phyloP scores from a whole-genome alignment of 2,113 vertebrate species.

The Hypanus sabinus region DNA sequence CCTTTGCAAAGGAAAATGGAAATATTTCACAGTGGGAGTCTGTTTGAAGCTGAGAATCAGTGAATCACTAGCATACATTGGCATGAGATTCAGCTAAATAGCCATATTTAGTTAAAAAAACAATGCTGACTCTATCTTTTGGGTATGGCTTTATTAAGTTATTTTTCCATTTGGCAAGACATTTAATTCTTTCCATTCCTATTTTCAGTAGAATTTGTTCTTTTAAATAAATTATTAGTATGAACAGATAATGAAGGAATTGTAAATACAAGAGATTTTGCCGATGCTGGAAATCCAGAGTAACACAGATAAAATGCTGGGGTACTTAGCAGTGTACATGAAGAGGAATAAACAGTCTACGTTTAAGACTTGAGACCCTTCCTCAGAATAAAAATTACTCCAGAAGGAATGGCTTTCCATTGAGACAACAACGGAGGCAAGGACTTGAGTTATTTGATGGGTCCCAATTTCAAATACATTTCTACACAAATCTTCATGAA shows the following conservation, averaged over 20 bases:
- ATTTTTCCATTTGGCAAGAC: constrained; percentile 31
- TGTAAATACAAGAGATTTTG: no score
- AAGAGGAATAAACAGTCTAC: no score
- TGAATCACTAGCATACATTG: background rate
- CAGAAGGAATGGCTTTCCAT: background rate
- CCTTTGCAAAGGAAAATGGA: background rate
- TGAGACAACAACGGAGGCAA: background rate
- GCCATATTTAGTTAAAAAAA: constrained; percentile 23
- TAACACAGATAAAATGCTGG: no score
- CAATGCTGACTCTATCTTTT: constrained; percentile 27
- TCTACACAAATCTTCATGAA: background rate
- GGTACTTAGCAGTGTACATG: no score
- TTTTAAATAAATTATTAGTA: background rate
- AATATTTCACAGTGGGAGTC: background rate
- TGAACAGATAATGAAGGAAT: background rate
- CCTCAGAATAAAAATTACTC: no score
- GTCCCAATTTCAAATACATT: background rate
- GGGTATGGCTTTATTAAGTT: constrained; percentile 13
- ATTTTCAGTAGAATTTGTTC: constrained; percentile 34
- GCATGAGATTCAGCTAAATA: constrained; percentile 6
- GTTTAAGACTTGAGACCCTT: no score
- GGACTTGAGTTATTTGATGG: background rate
- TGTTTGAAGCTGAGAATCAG: background rate
- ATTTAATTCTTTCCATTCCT: constrained; percentile 30
- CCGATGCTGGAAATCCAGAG: no score